A percentile compares a stretch with the other conserved stretches of the same genome.
Conservation (phyloP, 2,888 invertebrate genomes). For the Chrysolina americana region DNA sequence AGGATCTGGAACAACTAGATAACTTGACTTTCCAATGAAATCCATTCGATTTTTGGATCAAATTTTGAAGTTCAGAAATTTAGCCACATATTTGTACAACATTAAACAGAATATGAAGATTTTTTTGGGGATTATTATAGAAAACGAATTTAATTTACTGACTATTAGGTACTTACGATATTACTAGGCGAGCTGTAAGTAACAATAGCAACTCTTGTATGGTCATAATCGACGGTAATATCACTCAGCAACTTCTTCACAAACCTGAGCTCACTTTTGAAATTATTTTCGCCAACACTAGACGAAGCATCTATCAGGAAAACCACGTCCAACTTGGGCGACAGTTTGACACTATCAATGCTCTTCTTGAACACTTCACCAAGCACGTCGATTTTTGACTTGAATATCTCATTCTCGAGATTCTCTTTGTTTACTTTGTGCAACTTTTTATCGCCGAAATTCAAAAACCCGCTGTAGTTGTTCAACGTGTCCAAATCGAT, state of each 20-base stretch:
- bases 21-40: too few species aligned
- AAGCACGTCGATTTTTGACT: constrained; percentile 72
- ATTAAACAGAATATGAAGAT: too few species aligned
- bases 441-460: constrained; percentile 66
- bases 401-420: constrained; percentile 67
- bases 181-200: constrained; percentile 76
- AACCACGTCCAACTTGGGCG: constrained; percentile 73
- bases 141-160: too few species aligned
- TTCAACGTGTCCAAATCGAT: constrained; percentile 55
- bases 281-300: constrained; percentile 78
- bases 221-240: constrained; percentile 76
- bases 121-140: too few species aligned
- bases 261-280: constrained; percentile 78
- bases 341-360: constrained; percentile 70
- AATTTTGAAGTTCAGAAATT: too few species aligned
- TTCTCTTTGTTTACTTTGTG: constrained; percentile 55
- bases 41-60: too few species aligned
- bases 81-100: too few species aligned
- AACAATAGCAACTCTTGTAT: constrained; percentile 77
- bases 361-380: constrained; percentile 73
- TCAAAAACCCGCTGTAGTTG: constrained; percentile 65
- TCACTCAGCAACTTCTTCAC: constrained; percentile 78
- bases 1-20: too few species aligned
- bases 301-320: constrained; percentile 81
- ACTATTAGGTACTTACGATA: constrained; percentile 67